These are phyloP conservation scores for Sterrhoptilus dennistouni DNA, from an alignment of 2,113 vertebrate genomes.

Conservation along the genomic window DNA sequence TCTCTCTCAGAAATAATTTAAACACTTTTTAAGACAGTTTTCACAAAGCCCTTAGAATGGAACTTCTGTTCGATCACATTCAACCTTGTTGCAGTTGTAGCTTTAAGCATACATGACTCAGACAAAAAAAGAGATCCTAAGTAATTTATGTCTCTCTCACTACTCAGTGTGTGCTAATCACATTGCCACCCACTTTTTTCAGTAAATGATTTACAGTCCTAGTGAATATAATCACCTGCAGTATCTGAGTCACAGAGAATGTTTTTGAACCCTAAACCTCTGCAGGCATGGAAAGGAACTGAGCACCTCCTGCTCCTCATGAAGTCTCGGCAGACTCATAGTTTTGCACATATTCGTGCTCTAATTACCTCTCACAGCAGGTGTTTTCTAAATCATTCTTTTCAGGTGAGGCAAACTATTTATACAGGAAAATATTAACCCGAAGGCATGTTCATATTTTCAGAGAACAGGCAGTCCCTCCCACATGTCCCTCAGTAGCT, in stretches of 20 bases:
- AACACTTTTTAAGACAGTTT: background rate
- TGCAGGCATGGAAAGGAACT: background rate
- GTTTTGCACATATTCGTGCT: background rate
- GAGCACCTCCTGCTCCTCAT: background rate
- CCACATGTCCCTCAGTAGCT: background rate
- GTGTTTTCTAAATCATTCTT: slow-evolving; percentile 26
- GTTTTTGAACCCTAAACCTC: slow-evolving; percentile 21
- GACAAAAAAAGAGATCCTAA: background rate
- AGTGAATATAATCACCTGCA: slow-evolving; percentile 2
- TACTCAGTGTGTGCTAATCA: slow-evolving; percentile 12
- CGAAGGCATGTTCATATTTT: background rate
- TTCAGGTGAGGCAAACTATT: slow-evolving; percentile 31
- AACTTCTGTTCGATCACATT: slow-evolving; percentile 4
- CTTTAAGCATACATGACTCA: slow-evolving; percentile 4
- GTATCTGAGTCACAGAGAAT: slow-evolving; percentile 9
- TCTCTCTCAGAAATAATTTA: background rate
- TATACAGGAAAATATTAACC: slow-evolving; percentile 11
- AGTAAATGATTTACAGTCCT: slow-evolving; percentile 23
- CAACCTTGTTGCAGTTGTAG: background rate
- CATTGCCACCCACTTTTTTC: slow-evolving; percentile 35
- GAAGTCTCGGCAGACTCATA: background rate
- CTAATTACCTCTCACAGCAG: slow-evolving; percentile 23
- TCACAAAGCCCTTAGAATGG: background rate
- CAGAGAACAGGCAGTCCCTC: background rate
- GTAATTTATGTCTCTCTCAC: slow-evolving; percentile 27